Evolutionary conservation across 2,797 vertebrate genomes (phyloP).

Genomic region (Sphaeramia orbicularis): DNA sequence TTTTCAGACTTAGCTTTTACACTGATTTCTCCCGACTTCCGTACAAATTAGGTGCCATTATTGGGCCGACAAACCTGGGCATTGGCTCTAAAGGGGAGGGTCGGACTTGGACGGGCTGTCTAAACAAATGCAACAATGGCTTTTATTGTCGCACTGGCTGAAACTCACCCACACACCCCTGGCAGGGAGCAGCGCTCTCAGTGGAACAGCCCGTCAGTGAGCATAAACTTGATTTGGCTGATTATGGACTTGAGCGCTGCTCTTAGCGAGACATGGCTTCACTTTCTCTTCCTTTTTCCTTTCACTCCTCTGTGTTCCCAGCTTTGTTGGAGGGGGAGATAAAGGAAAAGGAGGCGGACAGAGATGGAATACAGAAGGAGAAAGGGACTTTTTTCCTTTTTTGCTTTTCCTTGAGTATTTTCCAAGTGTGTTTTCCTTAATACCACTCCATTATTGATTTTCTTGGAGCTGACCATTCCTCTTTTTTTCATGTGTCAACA

Average conservation of each 20-base stretch:
- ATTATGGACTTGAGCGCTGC: slow-evolving; percentile 60
- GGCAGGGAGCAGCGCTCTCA: slow-evolving; percentile 56
- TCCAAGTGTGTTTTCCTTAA: slow-evolving; percentile 50
- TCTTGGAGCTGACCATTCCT: slow-evolving; percentile 58
- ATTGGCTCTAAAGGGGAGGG: slow-evolving; percentile 50
- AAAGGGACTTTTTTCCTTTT: slow-evolving; percentile 29
- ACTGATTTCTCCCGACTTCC: slow-evolving; percentile 63
- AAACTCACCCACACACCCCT: slow-evolving; percentile 65
- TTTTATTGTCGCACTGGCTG: slow-evolving; percentile 77
- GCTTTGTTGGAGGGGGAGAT: slow-evolving; percentile 51
- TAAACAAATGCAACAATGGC: slow-evolving; percentile 79
- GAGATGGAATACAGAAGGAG: slow-evolving; percentile 44
- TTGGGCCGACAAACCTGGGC: slow-evolving; percentile 57
- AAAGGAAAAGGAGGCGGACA: slow-evolving; percentile 51
- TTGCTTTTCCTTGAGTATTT: slow-evolving; percentile 43
- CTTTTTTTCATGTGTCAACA: slow-evolving; percentile 71
- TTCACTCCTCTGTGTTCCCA: slow-evolving; percentile 39
- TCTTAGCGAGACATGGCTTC: slow-evolving; percentile 53
- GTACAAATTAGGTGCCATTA: slow-evolving; percentile 74
- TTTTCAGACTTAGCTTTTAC: slow-evolving; percentile 40
- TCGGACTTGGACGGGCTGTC: slow-evolving; percentile 60
- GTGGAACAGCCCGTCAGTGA: slow-evolving; percentile 68
- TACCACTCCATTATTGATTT: slow-evolving; percentile 59
- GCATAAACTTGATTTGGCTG: slow-evolving; percentile 69
- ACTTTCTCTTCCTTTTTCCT: slow-evolving; percentile 45